Percentiles rank a stretch among this genome's conserved stretches.
Evolutionary conservation across 2,888 invertebrate species (phyloP).

Genomic region (Hydrotaea cyrtoneurina): DNA sequence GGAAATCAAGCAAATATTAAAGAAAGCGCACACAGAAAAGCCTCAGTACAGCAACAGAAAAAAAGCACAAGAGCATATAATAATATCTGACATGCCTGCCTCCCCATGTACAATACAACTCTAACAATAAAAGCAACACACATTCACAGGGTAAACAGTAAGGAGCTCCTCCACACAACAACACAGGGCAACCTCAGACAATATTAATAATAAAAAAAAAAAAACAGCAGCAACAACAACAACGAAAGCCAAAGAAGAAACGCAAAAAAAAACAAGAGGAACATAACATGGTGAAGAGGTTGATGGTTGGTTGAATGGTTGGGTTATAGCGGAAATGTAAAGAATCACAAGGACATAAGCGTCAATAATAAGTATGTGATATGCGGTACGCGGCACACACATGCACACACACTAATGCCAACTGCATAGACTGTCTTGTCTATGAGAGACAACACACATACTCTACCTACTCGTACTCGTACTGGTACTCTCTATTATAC

Average conservation of each 20-base stretch:
- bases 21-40: slow-evolving; percentile 19
- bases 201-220: slow-evolving; percentile 52
- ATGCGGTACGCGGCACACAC: slow-evolving; percentile 51
- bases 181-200: slow-evolving; percentile 53
- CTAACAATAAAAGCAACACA: slow-evolving; percentile 35
- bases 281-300: slow-evolving; percentile 38
- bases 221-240: slow-evolving; percentile 51
- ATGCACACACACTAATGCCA: slow-evolving; percentile 29
- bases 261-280: neutral
- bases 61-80: slow-evolving; percentile 9
- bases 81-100: neutral
- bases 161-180: slow-evolving; percentile 39
- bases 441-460: slow-evolving; percentile 2
- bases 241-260: neutral
- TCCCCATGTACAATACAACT: slow-evolving; percentile 28
- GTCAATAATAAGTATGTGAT: slow-evolving; percentile 59
- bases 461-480: too few species aligned
- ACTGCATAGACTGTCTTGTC: slow-evolving; percentile 24
- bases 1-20: slow-evolving; percentile 1
- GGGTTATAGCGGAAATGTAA: slow-evolving; percentile 62
- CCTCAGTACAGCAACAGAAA: neutral
- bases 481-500: neutral
- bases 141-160: neutral
- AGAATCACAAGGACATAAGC: slow-evolving; percentile 68
- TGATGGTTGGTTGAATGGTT: slow-evolving; percentile 32